Evolutionary conservation across 2,113 vertebrate genomes (phyloP), one percentile per base, ranked within the genome.

Genomic region (Holacanthus passer): DNA sequence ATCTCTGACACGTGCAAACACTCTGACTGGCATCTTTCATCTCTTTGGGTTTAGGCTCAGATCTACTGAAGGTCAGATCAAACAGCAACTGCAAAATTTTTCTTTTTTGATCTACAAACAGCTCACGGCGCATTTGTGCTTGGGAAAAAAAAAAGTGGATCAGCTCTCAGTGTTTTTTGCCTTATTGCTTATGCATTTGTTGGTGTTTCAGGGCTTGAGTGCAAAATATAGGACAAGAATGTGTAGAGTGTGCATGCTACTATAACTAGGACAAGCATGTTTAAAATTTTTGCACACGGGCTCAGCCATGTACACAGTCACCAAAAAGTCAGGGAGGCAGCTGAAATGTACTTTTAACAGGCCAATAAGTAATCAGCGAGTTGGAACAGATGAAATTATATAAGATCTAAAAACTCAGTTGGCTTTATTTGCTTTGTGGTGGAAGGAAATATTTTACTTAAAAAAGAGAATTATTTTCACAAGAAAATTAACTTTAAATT

Each of bases 31-130:
- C 82, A 77, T 78, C 65, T 76, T 66, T 71, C 86, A 83, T 85
- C 73, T 90, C 79, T 81, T 70, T 81, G 71, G 76, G 77, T 89
- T 87, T 64, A 86, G 86, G 90, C 87, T 86, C 70, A 43, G 85
- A 90, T 91, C 85, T 86, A 84, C 88, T 80, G 64, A 86, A 84
- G 76, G 84, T 90, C 81, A 83, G 43, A 85, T 86, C 82, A 82
- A 84, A 90, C 76, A 64, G 63, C 39, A 59, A 85, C 73, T 78
- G 76, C 65, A 73, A 73, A 79, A 66, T 71, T 45, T 6, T 68
- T 64, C 16, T 87, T 82, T 81, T 82, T 32, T 76, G 48, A 83
- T 87, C 68, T 63, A 43, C 85, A 72, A 81, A 86, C 10, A 59
- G 75, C 81, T 82, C 81, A 67, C 17, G 12, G 64, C 22, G 50